These are phyloP conservation scores for Albula goreensis DNA, from an alignment of 2,113 vertebrate genomes.

Conservation along the genomic window DNA sequence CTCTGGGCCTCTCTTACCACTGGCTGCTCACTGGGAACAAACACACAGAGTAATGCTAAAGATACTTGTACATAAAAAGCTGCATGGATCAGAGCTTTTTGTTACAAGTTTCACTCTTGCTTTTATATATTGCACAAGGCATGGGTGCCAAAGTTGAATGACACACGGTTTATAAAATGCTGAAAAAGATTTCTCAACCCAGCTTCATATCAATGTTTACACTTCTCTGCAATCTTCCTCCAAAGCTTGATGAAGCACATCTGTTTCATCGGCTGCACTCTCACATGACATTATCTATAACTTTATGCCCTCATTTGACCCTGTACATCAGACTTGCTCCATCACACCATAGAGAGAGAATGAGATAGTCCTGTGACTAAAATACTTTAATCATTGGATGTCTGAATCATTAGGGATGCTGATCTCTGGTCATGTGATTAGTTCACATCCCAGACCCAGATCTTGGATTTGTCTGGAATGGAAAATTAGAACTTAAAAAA, in stretches of 20 bases:
- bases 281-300: neutral
- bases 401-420: too few species aligned
- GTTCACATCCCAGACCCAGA: too few species aligned
- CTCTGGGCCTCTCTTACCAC: too few species aligned
- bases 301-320: neutral
- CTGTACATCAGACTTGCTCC: too few species aligned
- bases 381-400: too few species aligned
- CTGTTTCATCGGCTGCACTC: neutral
- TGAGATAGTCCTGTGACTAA: too few species aligned
- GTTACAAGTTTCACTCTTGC: neutral
- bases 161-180: neutral
- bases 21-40: too few species aligned
- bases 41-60: too few species aligned
- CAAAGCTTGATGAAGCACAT: neutral
- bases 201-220: neutral
- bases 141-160: neutral
- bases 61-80: neutral
- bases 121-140: neutral
- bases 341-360: too few species aligned
- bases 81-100: neutral
- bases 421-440: too few species aligned
- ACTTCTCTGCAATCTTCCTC: neutral
- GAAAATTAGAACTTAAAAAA: too few species aligned
- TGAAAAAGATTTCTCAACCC: constrained; percentile 12
- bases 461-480: too few species aligned